Evolutionary conservation across 2,888 invertebrate genomes (phyloP).

Genomic region (Cabera pusaria): DNA sequence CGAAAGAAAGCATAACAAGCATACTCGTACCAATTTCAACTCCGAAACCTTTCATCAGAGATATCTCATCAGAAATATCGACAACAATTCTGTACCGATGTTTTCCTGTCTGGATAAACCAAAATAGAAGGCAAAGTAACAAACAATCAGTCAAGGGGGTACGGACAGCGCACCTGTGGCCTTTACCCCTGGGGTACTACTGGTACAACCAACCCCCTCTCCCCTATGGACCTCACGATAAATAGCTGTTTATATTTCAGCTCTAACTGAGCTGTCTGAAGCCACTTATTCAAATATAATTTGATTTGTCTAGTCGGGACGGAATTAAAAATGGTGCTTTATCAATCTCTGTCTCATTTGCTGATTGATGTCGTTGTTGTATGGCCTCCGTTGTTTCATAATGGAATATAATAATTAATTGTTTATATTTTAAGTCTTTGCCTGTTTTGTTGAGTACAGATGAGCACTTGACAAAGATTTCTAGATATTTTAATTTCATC

Average conservation of each 20-base stretch:
- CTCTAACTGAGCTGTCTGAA: slow-evolving; percentile 52
- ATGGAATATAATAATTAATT: too few relatives aligned
- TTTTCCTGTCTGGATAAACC: too few relatives aligned
- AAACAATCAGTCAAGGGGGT: slow-evolving; percentile 67
- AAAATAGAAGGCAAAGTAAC: slow-evolving; percentile 51
- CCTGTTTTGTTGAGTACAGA: too few relatives aligned
- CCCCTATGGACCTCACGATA: slow-evolving; percentile 56
- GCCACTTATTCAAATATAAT: slow-evolving; percentile 66
- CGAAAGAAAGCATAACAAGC: too few relatives aligned
- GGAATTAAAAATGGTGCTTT: slow-evolving; percentile 6
- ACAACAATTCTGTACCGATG: slow-evolving; percentile 14
- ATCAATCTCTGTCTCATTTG: slow-evolving; percentile 3
- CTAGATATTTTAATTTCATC: too few relatives aligned
- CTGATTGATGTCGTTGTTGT: slow-evolving; percentile 2
- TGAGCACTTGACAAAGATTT: too few relatives aligned
- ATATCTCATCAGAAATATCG: slow-evolving; percentile 17
- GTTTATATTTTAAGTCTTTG: too few relatives aligned
- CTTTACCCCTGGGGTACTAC: slow-evolving; percentile 20
- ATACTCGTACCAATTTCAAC: too few relatives aligned
- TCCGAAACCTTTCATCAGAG: too few relatives aligned
- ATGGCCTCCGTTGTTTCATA: too few relatives aligned
- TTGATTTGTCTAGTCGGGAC: slow-evolving; percentile 37
- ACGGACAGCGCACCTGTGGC: slow-evolving; percentile 59
- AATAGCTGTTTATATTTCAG: slow-evolving; percentile 76
- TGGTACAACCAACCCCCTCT: slow-evolving; percentile 29